Evolutionary conservation across 2,888 invertebrate species (phyloP).

Genomic region (Mamestra brassicae): DNA sequence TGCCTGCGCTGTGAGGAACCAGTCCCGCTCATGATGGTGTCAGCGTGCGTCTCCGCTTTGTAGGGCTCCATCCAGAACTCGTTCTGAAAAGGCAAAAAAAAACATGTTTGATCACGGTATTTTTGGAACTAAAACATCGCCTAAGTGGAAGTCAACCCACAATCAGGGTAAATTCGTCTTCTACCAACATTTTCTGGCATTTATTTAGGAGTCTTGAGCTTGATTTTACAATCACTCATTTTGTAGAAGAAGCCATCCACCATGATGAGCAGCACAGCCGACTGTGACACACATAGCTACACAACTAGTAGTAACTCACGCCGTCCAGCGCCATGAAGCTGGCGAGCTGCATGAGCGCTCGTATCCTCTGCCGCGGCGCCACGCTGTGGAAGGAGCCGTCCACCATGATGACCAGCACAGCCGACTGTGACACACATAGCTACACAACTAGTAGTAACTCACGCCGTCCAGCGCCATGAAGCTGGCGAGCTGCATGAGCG

Average conservation of each 20-base stretch:
- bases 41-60: conserved; percentile 79
- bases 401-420: conserved; percentile 93
- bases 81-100: conserved; percentile 71
- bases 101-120: too few relatives aligned
- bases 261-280: too few relatives aligned
- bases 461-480: conserved; percentile 93
- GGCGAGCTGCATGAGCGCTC: conserved; percentile 93
- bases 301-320: conserved; percentile 83
- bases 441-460: conserved; percentile 68
- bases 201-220: too few relatives aligned
- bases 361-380: conserved; percentile 92
- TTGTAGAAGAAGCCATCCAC: too few relatives aligned
- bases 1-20: conserved; percentile 80
- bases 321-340: conserved; percentile 93
- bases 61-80: conserved; percentile 88
- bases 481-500: conserved; percentile 93
- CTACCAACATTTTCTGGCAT: too few relatives aligned
- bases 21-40: conserved; percentile 82
- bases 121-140: too few relatives aligned
- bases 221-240: too few relatives aligned
- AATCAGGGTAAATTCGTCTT: too few relatives aligned
- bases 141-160: too few relatives aligned
- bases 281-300: too few relatives aligned
- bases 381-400: conserved; percentile 92
- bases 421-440: conserved; percentile 64